These are phyloP conservation scores for Carposina sasakii DNA, from an alignment of 1,140 invertebrate genomes.

Conservation along the genomic window DNA sequence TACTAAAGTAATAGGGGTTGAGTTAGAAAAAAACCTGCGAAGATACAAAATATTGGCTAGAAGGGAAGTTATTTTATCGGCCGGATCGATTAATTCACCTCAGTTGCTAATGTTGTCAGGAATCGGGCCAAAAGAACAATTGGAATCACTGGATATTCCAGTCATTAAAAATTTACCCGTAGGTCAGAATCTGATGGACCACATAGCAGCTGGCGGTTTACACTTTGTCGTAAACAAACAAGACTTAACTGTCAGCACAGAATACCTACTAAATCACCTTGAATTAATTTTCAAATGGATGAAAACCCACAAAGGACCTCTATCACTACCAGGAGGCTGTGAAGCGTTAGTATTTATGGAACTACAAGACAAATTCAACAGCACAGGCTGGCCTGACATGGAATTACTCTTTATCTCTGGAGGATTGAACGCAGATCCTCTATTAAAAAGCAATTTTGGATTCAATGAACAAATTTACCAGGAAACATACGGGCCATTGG, in stretches of 20 bases:
- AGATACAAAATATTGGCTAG: conserved; percentile 74
- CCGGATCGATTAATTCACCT: conserved; percentile 83
- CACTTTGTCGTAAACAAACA: conserved; percentile 76
- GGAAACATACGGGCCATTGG: conserved; percentile 68
- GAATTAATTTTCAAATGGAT: conserved; percentile 70
- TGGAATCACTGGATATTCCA: conserved; percentile 75
- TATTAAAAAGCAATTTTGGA: conserved; percentile 73
- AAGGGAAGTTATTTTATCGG: conserved; percentile 85
- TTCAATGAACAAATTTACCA: conserved; percentile 74
- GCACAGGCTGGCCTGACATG: conserved; percentile 81
- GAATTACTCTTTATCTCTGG: conserved; percentile 79
- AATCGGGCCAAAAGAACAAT: conserved; percentile 81
- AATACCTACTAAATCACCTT: conserved; percentile 56
- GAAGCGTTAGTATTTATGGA: conserved; percentile 86
- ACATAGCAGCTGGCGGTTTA: conserved; percentile 80
- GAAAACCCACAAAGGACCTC: conserved; percentile 72
- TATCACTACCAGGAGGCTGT: conserved; percentile 85
- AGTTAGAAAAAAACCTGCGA: conserved; percentile 72
- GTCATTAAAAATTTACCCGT: conserved; percentile 82
- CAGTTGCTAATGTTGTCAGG: conserved; percentile 88
- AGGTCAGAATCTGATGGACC: conserved; percentile 86
- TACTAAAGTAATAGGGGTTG: conserved; percentile 77
- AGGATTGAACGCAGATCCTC: conserved; percentile 70
- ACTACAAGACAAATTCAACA: conserved; percentile 76
- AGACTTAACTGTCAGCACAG: conserved; percentile 44